Conservation (phyloP, 2,888 invertebrate species). For the Sylvicola cinctus region DNA sequence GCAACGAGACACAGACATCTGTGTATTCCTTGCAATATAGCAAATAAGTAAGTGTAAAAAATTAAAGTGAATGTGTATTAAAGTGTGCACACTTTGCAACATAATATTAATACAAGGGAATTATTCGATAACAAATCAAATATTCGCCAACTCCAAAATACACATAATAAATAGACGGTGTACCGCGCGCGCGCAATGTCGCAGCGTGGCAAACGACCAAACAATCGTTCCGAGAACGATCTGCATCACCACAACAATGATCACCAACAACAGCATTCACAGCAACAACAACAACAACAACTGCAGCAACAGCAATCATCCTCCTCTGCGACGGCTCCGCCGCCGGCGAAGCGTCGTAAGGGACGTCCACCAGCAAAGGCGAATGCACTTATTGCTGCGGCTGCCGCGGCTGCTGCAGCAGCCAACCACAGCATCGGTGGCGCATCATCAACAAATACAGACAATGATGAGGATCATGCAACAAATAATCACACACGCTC, state of each 20-base stretch:
- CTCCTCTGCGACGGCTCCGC: slow-evolving; percentile 23
- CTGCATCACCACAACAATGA: background rate
- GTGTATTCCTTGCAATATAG: too few relatives aligned
- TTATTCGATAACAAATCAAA: too few relatives aligned
- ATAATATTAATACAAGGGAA: too few relatives aligned
- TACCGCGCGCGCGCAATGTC: slow-evolving; percentile 29
- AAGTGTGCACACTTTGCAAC: too few relatives aligned
- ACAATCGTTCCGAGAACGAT: slow-evolving; percentile 31
- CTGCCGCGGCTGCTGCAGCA: slow-evolving; percentile 23
- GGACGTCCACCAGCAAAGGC: slow-evolving; percentile 36
- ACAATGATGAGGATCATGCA: slow-evolving; percentile 1
- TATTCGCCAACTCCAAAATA: too few relatives aligned
- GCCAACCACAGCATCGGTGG: slow-evolving; percentile 18
- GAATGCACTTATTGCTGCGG: slow-evolving; percentile 19
- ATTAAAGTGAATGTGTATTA: too few relatives aligned
- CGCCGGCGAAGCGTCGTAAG: slow-evolving; percentile 55
- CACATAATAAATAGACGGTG: too few relatives aligned
- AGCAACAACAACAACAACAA: too few relatives aligned
- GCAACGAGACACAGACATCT: too few relatives aligned
- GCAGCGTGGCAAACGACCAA: slow-evolving; percentile 55
- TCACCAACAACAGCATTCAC: too few relatives aligned
- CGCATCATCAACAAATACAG: slow-evolving; percentile 16
- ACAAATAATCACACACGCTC: too few relatives aligned
- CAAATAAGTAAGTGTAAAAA: too few relatives aligned
- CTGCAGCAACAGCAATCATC: background rate